phyloP scores from a whole-genome alignment of 2,797 vertebrate genomes.

The Lepilemur ruficaudatus region DNA sequence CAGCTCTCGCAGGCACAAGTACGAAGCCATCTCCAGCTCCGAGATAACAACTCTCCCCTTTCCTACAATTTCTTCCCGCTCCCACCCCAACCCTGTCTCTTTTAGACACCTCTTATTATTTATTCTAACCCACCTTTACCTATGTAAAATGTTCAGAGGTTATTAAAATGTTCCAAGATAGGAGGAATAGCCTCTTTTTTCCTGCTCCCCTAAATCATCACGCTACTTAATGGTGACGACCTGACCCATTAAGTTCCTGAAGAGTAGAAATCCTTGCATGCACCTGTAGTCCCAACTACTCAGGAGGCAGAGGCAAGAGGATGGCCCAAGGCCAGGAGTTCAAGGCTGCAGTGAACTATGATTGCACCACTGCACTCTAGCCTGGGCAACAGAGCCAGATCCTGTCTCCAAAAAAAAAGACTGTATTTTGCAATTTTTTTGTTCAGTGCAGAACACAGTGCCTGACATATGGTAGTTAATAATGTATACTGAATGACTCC shows the following conservation, averaged over 20 bases:
- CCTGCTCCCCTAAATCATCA: background rate
- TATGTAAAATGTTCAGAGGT: background rate
- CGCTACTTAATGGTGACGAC: background rate
- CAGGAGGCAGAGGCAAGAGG: background rate
- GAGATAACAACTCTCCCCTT: background rate
- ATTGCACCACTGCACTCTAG: background rate
- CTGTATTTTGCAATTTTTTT: background rate
- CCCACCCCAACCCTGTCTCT: background rate
- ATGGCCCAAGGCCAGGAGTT: background rate
- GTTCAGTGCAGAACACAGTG: background rate
- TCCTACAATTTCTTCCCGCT: constrained; percentile 28
- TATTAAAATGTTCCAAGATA: background rate
- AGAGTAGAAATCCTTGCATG: background rate
- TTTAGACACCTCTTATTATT: background rate
- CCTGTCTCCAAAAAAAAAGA: background rate
- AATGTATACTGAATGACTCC: background rate
- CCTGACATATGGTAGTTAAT: background rate
- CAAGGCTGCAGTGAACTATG: background rate
- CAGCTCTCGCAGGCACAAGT: constrained; percentile 1
- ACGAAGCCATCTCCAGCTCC: background rate
- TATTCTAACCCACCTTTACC: constrained; percentile 42
- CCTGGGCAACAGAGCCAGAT: background rate
- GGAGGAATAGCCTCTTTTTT: background rate
- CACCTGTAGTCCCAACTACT: background rate
- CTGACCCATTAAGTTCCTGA: background rate